Base-by-base conservation (phyloP, 2,797 vertebrate species). In the Gambelia wislizenii region DNA sequence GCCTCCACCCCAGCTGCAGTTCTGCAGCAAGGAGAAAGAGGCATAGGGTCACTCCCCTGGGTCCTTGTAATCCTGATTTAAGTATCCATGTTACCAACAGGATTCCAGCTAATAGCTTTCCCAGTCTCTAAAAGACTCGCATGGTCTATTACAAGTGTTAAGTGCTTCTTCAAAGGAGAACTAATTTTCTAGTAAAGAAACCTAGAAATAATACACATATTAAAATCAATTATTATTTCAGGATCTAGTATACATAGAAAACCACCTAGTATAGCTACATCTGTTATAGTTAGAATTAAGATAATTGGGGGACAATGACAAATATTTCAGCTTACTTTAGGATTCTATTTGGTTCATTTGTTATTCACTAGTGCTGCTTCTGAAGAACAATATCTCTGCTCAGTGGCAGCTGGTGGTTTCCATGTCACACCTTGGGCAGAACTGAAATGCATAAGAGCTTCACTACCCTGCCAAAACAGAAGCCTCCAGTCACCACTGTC, bases 261-360 rank as follows among this genome's bases (percentile, higher is more conserved):
- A n/a, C 5, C 59, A 83, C 30, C 25, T 33, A 25, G 13, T 30
- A 44, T 25, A 27, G 13, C 14, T 16, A 14, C 47, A n/a, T 4
- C 30, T 16, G 4, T 84, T 86, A 70, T 47, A 1, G 83, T 61
- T 49, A 89, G 56, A 84, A 69, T 0, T 75, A 85, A 84, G 61
- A 84, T 92, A 33, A 42, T 54, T 84, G 87, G 77, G 89, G 42
- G 0, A 67, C 88, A 47, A 81, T 33, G 84, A 87, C 77, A 90
- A 85, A n/a, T 92, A 86, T 52, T 86, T 49, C 44, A 52, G 74
- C 27, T 56, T 39, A 84, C 22, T 30, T 86, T 56, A n/a, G 12
- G 33, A 12, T 85, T 85, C 5, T 20, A 10, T 39, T 42, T 4
- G 54, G 33, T 67, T 67, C n/a, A 10, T 78, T 85, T 82, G 4